These are phyloP conservation scores for Porites australiensis DNA, from an alignment of 64 coral and sea anemone species.

Conservation along the genomic window DNA sequence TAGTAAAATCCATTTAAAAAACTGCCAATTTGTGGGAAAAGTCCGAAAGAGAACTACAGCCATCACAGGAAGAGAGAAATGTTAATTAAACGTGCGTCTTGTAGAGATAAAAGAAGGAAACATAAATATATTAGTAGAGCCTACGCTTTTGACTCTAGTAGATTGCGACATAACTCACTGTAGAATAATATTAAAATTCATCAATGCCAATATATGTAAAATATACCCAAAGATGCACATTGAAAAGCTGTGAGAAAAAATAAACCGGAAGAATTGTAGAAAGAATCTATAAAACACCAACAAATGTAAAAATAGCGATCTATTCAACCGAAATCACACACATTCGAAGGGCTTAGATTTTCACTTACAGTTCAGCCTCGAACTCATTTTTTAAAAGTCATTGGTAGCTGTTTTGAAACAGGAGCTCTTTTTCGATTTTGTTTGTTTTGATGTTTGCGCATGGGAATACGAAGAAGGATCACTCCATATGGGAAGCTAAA, in stretches of 20 bases:
- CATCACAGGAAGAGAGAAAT: background rate
- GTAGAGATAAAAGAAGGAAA: background rate
- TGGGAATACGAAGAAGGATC: background rate
- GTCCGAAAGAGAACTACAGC: background rate
- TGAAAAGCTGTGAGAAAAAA: background rate
- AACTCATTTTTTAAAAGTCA: background rate
- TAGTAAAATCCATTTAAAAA: background rate
- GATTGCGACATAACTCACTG: background rate
- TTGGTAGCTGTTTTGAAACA: background rate
- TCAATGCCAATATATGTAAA: background rate
- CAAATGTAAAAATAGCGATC: background rate
- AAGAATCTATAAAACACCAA: conserved; percentile 3
- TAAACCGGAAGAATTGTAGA: conserved; percentile 4
- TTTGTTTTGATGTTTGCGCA: background rate
- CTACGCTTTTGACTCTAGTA: background rate
- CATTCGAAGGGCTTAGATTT: background rate
- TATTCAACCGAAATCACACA: background rate
- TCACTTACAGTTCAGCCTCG: background rate
- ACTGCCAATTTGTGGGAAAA: background rate
- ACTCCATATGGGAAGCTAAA: background rate
- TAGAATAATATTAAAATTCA: background rate
- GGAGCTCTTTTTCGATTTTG: background rate
- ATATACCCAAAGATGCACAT: background rate
- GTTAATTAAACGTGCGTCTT: background rate
- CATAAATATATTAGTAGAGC: background rate